Conservation (phyloP, 2,888 invertebrate genomes). For the Clepsis dumicolana region DNA sequence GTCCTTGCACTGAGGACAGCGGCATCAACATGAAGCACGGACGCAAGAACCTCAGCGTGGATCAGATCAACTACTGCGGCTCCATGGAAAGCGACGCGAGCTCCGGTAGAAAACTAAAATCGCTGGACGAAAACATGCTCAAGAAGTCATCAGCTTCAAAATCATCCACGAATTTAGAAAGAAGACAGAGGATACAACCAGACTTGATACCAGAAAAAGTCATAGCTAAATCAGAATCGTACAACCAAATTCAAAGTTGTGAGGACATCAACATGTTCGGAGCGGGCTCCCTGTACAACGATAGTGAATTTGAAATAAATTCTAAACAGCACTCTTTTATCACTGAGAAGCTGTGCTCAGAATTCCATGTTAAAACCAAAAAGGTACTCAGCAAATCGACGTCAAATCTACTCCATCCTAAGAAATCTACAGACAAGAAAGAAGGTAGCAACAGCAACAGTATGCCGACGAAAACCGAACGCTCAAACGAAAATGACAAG, state of each 20-base stretch:
- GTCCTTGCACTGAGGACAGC: conserved; percentile 70
- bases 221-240: conserved; percentile 80
- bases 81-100: conserved; percentile 84
- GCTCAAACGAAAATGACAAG: conserved; percentile 71
- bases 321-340: conserved; percentile 88
- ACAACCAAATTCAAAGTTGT: conserved; percentile 83
- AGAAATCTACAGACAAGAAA: conserved; percentile 82
- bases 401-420: conserved; percentile 87
- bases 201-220: conserved; percentile 83
- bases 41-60: conserved; percentile 81
- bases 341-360: conserved; percentile 89
- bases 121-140: conserved; percentile 81
- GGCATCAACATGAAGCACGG: conserved; percentile 80
- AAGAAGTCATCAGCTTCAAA: conserved; percentile 79
- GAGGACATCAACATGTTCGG: conserved; percentile 85
- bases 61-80: conserved; percentile 83
- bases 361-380: conserved; percentile 90
- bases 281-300: conserved; percentile 84
- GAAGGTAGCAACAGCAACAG: conserved; percentile 81
- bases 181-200: conserved; percentile 83
- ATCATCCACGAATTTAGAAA: conserved; percentile 79
- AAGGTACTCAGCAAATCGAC: conserved; percentile 88
- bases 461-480: conserved; percentile 82
- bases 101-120: conserved; percentile 80
- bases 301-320: conserved; percentile 84